Conservation (phyloP, 1,140 invertebrate genomes). For the Diachasmimorpha longicaudata region DNA sequence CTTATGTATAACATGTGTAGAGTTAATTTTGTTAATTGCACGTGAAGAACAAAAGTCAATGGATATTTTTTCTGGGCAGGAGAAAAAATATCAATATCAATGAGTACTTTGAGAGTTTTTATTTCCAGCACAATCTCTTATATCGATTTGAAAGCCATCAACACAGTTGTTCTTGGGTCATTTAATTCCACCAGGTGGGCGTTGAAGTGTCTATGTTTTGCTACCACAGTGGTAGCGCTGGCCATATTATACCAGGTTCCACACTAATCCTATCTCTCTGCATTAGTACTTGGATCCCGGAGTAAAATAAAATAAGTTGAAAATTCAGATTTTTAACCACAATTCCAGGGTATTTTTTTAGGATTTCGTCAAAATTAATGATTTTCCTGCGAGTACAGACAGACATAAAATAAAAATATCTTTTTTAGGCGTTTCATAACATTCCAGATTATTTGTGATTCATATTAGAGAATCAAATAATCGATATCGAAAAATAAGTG, state of each 20-base stretch:
- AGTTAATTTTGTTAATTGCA: too few relatives aligned
- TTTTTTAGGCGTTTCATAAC: too few relatives aligned
- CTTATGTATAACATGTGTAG: too few relatives aligned
- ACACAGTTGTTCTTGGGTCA: conserved; percentile 16
- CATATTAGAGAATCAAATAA: too few relatives aligned
- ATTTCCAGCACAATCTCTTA: neutral
- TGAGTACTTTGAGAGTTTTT: neutral
- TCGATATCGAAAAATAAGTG: too few relatives aligned
- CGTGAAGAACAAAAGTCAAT: too few relatives aligned
- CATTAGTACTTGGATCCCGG: neutral
- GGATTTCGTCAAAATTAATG: too few relatives aligned
- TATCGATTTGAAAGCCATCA: conserved; percentile 20
- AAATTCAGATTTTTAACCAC: too few relatives aligned
- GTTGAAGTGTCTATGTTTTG: conserved; percentile 20
- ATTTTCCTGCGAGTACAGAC: too few relatives aligned
- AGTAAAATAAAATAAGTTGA: neutral
- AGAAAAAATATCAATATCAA: neutral
- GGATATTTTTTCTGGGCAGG: neutral
- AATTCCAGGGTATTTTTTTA: too few relatives aligned
- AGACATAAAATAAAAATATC: neutral
- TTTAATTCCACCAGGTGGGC: conserved; percentile 12
- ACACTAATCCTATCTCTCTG: neutral
- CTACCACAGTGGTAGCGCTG: neutral
- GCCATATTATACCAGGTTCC: conserved; percentile 1
- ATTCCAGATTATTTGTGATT: too few relatives aligned